Evolutionary conservation across 2,797 vertebrate species (phyloP).

Genomic region (Coregonus ussuriensis): DNA sequence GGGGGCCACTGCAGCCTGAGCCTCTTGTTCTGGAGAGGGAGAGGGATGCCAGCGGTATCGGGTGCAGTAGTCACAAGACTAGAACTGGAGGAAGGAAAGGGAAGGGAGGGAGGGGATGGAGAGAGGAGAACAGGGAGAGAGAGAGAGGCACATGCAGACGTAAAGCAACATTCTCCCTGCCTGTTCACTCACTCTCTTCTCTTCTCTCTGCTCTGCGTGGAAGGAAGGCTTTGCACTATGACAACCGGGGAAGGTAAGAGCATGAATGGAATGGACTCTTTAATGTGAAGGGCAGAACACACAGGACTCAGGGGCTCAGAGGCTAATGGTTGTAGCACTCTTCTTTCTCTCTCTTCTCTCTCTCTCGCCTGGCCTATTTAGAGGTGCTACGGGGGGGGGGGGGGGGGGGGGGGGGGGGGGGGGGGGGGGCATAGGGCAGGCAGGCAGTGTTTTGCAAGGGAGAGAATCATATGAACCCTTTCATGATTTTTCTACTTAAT

Average conservation of each 20-base stretch:
- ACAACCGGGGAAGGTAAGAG: conserved; percentile 87
- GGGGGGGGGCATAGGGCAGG: too few species aligned
- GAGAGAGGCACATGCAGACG: conserved; percentile 14
- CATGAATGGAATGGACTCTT: not conserved
- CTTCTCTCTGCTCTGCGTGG: conserved; percentile 27
- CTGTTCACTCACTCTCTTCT: not conserved
- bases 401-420: not conserved
- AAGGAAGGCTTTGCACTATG: conserved; percentile 70
- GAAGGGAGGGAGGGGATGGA: conserved; percentile 11
- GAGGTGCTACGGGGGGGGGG: not conserved
- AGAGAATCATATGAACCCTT: not conserved
- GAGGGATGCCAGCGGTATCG: conserved; percentile 56
- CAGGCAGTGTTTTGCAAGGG: not conserved
- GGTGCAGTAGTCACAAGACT: conserved; percentile 59
- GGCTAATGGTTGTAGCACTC: not conserved
- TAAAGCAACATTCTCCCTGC: conserved; percentile 26
- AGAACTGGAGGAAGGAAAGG: conserved; percentile 42
- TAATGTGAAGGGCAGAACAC: conserved; percentile 27
- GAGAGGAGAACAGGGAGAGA: conserved; percentile 15
- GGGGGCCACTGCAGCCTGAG: conserved; percentile 9
- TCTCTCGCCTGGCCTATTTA: conserved; percentile 1
- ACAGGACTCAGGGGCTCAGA: not conserved
- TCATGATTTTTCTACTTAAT: not conserved
- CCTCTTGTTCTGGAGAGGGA: conserved; percentile 28
- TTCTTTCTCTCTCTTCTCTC: conserved; percentile 1